A percentile compares a stretch with the other conserved stretches of the same genome.
Conservation (phyloP, 2,888 invertebrate genomes). For the Anorthoa munda region DNA sequence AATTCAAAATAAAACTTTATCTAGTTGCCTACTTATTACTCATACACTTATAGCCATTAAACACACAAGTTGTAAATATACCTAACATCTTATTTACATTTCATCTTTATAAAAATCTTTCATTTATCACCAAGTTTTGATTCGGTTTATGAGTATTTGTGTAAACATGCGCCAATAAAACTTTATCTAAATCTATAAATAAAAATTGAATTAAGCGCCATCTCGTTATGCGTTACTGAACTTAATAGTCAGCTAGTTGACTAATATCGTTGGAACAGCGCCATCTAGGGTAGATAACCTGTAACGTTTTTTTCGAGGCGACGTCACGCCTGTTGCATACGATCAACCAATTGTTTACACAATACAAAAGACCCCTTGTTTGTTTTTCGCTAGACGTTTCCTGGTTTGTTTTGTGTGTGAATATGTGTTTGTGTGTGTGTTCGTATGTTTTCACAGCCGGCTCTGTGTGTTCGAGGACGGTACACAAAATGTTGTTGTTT, state of each 20-base stretch:
- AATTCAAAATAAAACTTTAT: conserved; percentile 27
- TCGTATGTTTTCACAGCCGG: conserved; percentile 88
- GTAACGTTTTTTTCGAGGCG: conserved; percentile 79
- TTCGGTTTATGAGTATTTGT: conserved; percentile 54
- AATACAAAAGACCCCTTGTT: conserved; percentile 91
- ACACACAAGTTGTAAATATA: conserved; percentile 46
- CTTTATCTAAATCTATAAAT: conserved; percentile 57
- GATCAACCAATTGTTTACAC: conserved; percentile 89
- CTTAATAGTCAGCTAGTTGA: conserved; percentile 51
- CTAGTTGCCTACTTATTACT: conserved; percentile 46
- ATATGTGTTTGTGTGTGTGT: conserved; percentile 76
- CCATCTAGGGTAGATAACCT: conserved; percentile 84
- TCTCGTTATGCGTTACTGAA: conserved; percentile 69
- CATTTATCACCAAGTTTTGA: conserved; percentile 65
- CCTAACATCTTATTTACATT: conserved; percentile 66
- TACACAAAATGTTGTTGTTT: conserved; percentile 90
- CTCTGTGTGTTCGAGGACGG: conserved; percentile 83
- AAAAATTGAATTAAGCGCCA: conserved; percentile 73
- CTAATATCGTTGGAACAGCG: conserved; percentile 59
- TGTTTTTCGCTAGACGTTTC: conserved; percentile 91
- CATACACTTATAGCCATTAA: conserved; percentile 39
- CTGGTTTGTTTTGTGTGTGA: conserved; percentile 90
- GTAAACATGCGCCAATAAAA: conserved; percentile 59
- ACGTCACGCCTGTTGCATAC: conserved; percentile 90
- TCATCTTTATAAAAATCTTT: conserved; percentile 67